Base-by-base conservation (phyloP, 2,888 invertebrate species). In the Celastrina argiolus region DNA sequence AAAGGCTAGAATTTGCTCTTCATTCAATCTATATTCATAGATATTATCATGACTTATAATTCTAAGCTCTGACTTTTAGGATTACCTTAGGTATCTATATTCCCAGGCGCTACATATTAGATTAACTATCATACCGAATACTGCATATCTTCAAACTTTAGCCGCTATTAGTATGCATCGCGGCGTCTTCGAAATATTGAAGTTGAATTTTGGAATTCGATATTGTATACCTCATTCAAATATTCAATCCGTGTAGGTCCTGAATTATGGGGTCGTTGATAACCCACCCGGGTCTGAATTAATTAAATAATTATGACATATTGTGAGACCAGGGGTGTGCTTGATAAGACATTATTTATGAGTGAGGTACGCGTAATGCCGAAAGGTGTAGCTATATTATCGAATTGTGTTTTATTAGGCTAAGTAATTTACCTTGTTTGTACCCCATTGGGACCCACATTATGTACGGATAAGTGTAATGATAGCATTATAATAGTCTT, bases 281-380 rank as follows among this genome's bases (percentile, higher is more conserved):
- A 88, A 86, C 84, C 84, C 78, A 74, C 78, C 78, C 76, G 76
- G 84, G 83, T 78, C 81, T 80, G 85, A 82, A 88, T 88, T 88
- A 88, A 90, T 89, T 89, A 88, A 88, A 87, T 88, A 89, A 89
- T 90, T 89, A 88, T 87, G 87, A 88, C 88, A 88, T 88, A 90
- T 89, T 88, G 88, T 88, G 78, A 78, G 84, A 82, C 81, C 83
- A 76, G 82, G 84, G 85, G 85, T 76, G 81, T 74, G 73, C 74
- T 79, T 80, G 90, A 90, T 90, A 90, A 87, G 84, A 78, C 76
- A 78, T 74, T 74, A 74, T 74, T 76, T 75, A 74, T 73, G 69
- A 66, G 71, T 69, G 71, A 68, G 69, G 69, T 68, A 61, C 66
- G 63, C 63, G 65, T 61, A 68, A 70, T 66, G 63, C 42, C 63